Percentiles rank a stretch among this genome's conserved stretches.
Evolutionary conservation across 92 coral and sea anemone genomes (phyloP).

Genomic region (Heliopora coerulea): DNA sequence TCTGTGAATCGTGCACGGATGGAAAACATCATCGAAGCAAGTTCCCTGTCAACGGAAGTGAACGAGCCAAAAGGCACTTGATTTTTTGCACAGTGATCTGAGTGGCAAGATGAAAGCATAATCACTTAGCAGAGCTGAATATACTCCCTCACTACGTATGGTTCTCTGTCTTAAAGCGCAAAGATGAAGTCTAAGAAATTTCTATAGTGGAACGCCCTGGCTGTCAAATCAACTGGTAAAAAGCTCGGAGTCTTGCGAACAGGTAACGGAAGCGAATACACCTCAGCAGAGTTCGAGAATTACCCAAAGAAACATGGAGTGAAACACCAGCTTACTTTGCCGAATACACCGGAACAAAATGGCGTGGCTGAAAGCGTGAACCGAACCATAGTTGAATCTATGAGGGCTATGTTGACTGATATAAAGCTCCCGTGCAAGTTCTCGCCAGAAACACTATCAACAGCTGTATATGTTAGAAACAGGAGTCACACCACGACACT

Average conservation of each 20-base stretch:
- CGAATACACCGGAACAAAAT: constrained; percentile 58
- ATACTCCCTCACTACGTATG: constrained; percentile 50
- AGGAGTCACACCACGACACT: constrained; percentile 51
- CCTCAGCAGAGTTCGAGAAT: constrained; percentile 44
- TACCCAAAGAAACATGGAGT: constrained; percentile 48
- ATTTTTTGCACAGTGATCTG: constrained; percentile 52
- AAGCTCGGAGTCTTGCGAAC: constrained; percentile 47
- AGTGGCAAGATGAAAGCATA: constrained; percentile 54
- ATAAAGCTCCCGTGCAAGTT: constrained; percentile 54
- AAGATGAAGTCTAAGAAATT: constrained; percentile 50
- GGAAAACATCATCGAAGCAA: constrained; percentile 53
- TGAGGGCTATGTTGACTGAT: constrained; percentile 50
- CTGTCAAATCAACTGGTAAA: constrained; percentile 44
- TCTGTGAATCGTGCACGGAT: constrained; percentile 55
- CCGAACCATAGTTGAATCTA: constrained; percentile 54
- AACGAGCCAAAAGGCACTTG: constrained; percentile 48
- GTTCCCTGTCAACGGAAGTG: constrained; percentile 36
- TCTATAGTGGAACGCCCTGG: constrained; percentile 59
- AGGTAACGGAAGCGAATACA: constrained; percentile 48
- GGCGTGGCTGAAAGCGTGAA: constrained; percentile 69
- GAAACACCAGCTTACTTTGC: constrained; percentile 54
- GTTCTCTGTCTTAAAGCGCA: constrained; percentile 49
- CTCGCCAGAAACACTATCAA: constrained; percentile 62
- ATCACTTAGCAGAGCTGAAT: constrained; percentile 55
- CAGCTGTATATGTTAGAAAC: constrained; percentile 63